Conservation (phyloP, 2,888 invertebrate genomes). For the Netelia melanura region DNA sequence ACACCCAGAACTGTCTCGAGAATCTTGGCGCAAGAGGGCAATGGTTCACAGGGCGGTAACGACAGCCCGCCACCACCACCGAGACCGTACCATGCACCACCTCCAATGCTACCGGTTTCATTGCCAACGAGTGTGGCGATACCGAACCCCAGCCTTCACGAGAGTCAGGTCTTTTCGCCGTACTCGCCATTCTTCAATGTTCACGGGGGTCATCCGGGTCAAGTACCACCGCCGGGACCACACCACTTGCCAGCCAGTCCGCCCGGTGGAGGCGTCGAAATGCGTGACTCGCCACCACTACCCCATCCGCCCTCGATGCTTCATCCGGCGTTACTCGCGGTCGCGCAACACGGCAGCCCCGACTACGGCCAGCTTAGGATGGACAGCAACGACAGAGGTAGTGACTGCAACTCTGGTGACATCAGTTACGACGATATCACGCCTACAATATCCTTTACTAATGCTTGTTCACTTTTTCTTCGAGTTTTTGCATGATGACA, state of each 20-base stretch:
- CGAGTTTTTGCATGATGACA: conserved; percentile 27
- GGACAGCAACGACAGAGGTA: conserved; percentile 94
- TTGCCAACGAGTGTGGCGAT: conserved; percentile 98
- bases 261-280: conserved; percentile 89
- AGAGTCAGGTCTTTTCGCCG: conserved; percentile 96
- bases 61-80: conserved; percentile 87
- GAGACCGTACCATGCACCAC: conserved; percentile 90
- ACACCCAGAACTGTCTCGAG: conserved; percentile 96
- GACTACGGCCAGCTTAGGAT: conserved; percentile 92
- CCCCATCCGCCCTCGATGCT: conserved; percentile 93
- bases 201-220: conserved; percentile 82
- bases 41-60: conserved; percentile 88
- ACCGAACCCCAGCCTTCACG: conserved; percentile 97
- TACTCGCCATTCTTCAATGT: conserved; percentile 95
- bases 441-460: conserved; percentile 98
- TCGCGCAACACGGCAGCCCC: conserved; percentile 92
- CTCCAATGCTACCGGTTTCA: conserved; percentile 94
- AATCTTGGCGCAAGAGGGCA: conserved; percentile 93
- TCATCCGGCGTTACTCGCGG: conserved; percentile 94
- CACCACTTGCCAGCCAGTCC: conserved; percentile 86
- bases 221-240: conserved; percentile 82
- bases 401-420: conserved; percentile 96
- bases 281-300: conserved; percentile 93
- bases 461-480: conserved; percentile 76
- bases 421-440: conserved; percentile 96